phyloP scores from a whole-genome alignment of 2,113 vertebrate genomes.

The Beaufortia kweichowensis region DNA sequence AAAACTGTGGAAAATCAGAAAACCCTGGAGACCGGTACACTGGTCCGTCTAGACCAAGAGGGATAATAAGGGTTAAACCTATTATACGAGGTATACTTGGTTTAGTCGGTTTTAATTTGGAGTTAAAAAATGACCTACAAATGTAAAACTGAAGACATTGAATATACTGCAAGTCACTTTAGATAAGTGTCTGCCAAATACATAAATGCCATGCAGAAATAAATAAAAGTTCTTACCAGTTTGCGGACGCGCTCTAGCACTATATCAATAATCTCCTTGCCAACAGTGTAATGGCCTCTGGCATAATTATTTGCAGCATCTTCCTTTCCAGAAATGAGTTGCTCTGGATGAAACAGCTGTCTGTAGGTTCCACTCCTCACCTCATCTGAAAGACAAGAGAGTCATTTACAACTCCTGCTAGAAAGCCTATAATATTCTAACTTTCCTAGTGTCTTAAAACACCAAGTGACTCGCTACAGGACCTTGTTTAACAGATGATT shows the following conservation, averaged over 20 bases:
- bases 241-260: slow-evolving; percentile 82
- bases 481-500: background rate
- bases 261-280: slow-evolving; percentile 82
- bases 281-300: slow-evolving; percentile 83
- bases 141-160: too few relatives aligned
- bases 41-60: slow-evolving; percentile 72
- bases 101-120: too few relatives aligned
- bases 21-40: slow-evolving; percentile 84
- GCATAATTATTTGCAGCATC: slow-evolving; percentile 89
- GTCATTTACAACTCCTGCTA: background rate
- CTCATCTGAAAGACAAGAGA: slow-evolving; percentile 70
- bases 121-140: background rate
- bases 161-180: too few relatives aligned
- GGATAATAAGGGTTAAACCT: background rate
- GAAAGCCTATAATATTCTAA: background rate
- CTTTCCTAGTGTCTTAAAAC: too few relatives aligned
- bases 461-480: too few relatives aligned
- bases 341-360: slow-evolving; percentile 84
- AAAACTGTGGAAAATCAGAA: slow-evolving; percentile 87
- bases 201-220: background rate
- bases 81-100: background rate
- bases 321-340: slow-evolving; percentile 87
- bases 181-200: background rate
- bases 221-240: slow-evolving; percentile 69
- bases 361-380: slow-evolving; percentile 78